A percentile compares a stretch with the other conserved stretches of the same genome.
Evolutionary conservation across 2,113 vertebrate species (phyloP).

Genomic region (Progne subis): DNA sequence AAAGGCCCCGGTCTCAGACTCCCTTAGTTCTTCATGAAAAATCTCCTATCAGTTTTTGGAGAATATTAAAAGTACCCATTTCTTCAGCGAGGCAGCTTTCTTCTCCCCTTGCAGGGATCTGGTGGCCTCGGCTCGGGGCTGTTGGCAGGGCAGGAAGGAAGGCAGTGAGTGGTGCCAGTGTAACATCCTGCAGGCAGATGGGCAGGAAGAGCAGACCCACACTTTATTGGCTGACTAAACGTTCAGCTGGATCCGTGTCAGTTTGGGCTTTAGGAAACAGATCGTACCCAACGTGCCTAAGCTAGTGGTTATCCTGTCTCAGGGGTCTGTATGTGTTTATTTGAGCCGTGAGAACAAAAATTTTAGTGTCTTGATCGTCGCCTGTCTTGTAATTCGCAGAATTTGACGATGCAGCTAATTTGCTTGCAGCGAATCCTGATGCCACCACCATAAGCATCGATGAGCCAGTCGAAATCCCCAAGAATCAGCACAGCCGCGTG

Average conservation of each 20-base stretch:
- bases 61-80: accelerated
- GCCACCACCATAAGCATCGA: constrained; percentile 85
- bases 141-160: not conserved
- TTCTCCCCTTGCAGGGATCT: not conserved
- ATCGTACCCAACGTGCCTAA: accelerated
- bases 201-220: not conserved
- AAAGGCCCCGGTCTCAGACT: not conserved
- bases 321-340: not conserved
- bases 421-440: constrained; percentile 77
- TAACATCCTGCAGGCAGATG: not conserved
- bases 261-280: not conserved
- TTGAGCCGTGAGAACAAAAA: not conserved
- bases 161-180: not conserved
- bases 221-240: accelerated
- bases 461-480: constrained; percentile 66
- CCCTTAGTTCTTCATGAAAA: not conserved
- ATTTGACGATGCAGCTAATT: constrained; percentile 84
- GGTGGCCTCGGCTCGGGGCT: accelerated
- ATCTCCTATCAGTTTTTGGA: accelerated
- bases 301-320: not conserved
- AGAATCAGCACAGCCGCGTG: constrained; percentile 60
- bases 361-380: not conserved
- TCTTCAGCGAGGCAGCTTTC: not conserved
- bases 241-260: accelerated
- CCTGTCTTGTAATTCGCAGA: constrained; percentile 71